Evolutionary conservation across 2,888 invertebrate species (phyloP), one percentile per base, ranked within the genome.

Genomic region (Imbricaverruca yamaguchii): DNA sequence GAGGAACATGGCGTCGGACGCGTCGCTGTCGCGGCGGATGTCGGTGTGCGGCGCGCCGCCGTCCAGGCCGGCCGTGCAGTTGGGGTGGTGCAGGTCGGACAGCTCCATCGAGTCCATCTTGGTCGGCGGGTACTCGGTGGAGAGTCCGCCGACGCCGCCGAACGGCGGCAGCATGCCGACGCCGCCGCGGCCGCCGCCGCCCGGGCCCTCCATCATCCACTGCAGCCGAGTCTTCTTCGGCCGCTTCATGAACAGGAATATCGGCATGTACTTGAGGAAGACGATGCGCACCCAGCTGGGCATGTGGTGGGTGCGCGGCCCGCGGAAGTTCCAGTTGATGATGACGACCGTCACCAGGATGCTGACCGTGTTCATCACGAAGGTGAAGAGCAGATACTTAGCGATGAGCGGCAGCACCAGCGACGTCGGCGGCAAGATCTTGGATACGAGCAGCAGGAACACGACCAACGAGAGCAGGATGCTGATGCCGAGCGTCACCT

Each of bases 311-410:
- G 98, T 99, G 85, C 95, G 91, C 81, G 95, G 98, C 77, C 96
- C 97, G 89, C 84, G 91, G 90, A 98, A 99, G 88, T 99, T 98
- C 94, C 97, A 97, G 89, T 99, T 99, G 87, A 99, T 98, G 87
- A 99, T 98, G 87, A 99, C 93, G 84, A 99, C 98, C 74, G 98
- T 99, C 82, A 98, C 96, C 85, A 99, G 91, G 89, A 99, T 99
- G 90, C 98, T 97, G 87, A 99, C 96, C 83, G 98, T 98, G 89
- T 99, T 99, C 98, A 99, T 98, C 86, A 99, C 97, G 89, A 99
- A 99, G 82, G 98, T 99, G 89, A 99, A 98, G 80, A 99, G 91
- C 85, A 99, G 91, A 89, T 99, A 99, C 89, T 99, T 99, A 88
- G 98, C 98, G 86, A 99, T 98, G 83, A 99, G 92, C 81, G 99